Percentiles rank a stretch among this genome's conserved stretches.
Evolutionary conservation across 2,797 vertebrate genomes (phyloP).

Genomic region (Denticeps clupeoides): DNA sequence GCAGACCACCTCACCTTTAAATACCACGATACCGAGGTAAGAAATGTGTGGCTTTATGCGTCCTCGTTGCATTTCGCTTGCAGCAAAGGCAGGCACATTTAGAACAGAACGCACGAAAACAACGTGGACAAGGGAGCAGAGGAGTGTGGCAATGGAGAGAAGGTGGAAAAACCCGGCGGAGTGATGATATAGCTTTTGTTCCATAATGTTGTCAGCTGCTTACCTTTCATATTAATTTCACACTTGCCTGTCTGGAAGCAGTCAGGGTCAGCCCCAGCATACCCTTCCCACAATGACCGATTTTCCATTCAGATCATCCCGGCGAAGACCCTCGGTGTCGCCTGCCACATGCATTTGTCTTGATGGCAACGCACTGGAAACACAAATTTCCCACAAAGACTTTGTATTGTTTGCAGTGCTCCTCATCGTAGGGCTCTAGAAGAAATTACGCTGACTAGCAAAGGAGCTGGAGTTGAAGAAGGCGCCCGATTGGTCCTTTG

Average conservation of each 20-base stretch:
- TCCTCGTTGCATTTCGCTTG: conserved; percentile 18
- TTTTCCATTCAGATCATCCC: conserved; percentile 46
- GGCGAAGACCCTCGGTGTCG: conserved; percentile 26
- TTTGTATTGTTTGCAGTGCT: conserved; percentile 35
- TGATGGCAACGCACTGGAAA: conserved; percentile 30
- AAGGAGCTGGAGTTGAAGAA: conserved; percentile 12
- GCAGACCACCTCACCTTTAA: background rate
- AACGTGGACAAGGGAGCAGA: conserved; percentile 24
- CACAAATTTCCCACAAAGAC: conserved; percentile 35
- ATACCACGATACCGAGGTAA: no score
- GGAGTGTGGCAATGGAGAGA: conserved; percentile 38
- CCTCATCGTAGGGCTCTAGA: conserved; percentile 24
- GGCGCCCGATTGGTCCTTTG: conserved; percentile 17
- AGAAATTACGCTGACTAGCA: conserved; percentile 18
- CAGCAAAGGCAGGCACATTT: conserved; percentile 28
- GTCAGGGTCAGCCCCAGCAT: conserved; percentile 56
- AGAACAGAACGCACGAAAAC: conserved; percentile 23
- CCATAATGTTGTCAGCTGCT: conserved; percentile 63
- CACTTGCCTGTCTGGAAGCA: conserved; percentile 53
- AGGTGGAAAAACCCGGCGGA: conserved; percentile 32
- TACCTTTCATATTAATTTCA: conserved; percentile 73
- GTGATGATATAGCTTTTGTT: conserved; percentile 67
- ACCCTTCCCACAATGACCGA: conserved; percentile 58
- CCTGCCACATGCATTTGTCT: conserved; percentile 46
- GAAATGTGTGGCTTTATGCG: no score